phyloP scores from a whole-genome alignment of 2,888 invertebrate species.

The Melanophora roralis region DNA sequence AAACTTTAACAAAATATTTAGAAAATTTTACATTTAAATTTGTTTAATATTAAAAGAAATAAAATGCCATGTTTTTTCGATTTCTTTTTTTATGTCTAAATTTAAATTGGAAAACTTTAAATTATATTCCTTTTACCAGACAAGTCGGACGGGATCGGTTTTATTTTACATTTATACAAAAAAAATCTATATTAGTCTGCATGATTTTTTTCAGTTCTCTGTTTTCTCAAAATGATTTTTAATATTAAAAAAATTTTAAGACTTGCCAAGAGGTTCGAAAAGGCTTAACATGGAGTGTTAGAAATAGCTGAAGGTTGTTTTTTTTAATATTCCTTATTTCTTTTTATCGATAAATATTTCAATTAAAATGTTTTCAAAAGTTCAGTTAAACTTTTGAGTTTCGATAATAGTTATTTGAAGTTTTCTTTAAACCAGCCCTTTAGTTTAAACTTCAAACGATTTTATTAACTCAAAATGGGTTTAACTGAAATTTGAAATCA shows the following conservation, averaged over 20 bases:
- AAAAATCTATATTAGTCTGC: too few relatives aligned
- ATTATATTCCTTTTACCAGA: too few relatives aligned
- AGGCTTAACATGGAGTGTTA: constrained; percentile 70
- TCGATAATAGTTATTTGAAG: constrained; percentile 15
- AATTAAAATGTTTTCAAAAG: constrained; percentile 33
- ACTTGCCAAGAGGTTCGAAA: constrained; percentile 71
- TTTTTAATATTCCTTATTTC: constrained; percentile 18
- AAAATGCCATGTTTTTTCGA: too few relatives aligned
- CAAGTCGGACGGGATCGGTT: too few relatives aligned
- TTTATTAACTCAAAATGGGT: constrained; percentile 40
- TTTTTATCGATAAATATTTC: constrained; percentile 1
- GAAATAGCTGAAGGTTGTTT: constrained; percentile 59
- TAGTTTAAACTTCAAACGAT: constrained; percentile 46
- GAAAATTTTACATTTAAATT: background rate
- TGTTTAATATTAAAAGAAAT: background rate
- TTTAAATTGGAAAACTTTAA: too few relatives aligned
- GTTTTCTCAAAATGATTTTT: too few relatives aligned
- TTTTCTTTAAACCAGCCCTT: constrained; percentile 60
- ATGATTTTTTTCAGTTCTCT: too few relatives aligned
- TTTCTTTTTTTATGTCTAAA: too few relatives aligned
- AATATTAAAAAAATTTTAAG: too few relatives aligned
- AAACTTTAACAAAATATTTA: background rate
- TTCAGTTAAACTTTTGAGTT: constrained; percentile 54
- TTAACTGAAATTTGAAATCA: constrained; percentile 45
- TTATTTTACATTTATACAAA: too few relatives aligned